Base-by-base conservation (phyloP, 2,888 invertebrate species). In the Tipula helvola region DNA sequence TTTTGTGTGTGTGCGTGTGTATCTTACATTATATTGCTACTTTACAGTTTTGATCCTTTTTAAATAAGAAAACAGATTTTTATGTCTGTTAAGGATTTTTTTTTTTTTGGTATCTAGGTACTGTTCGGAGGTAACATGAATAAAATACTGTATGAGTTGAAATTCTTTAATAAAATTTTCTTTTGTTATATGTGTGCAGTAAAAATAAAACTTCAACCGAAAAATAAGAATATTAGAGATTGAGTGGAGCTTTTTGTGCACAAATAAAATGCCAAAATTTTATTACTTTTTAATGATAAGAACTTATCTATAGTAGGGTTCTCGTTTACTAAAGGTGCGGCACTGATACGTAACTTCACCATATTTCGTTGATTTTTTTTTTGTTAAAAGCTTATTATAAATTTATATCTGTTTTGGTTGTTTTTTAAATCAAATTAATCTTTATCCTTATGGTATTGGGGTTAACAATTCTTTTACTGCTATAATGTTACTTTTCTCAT, bases 11-110 rank as follows among this genome's bases (percentile, higher is more conserved):
- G 28, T 1, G 28, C n/a, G n/a, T 52, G n/a, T 71, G 16, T 71
- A 10, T 71, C 12, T 10, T 71, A 52, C 1, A 52, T 52, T 52
- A 8, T 71, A 28, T 28, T 71, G 71, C 71, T 71, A 71, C 71
- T 71, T 71, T 71, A 71, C 71, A 71, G 71, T 71, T 71, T 71
- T 71, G 71, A 71, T 71, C 71, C 71, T 71, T 71, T 71, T 71
- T 71, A 71, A 71, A 71, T 71, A 71, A 71, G 71, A 71, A 71
- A 71, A 71, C 71, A 71, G 71, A 71, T 28, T 71, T 71, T 71
- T 71, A 28, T 71, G 71, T 71, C 71, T 71, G 71, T 28, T 71
- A 71, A 71, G 28, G 71, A 71, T 71, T 71, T 71, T 71, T 16
- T 16, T 57, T 5, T 7, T 57, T 71, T 71, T 71, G 10, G 5